Conservation (phyloP, 1,140 invertebrate species). For the Anoplolepis gracilipes region DNA sequence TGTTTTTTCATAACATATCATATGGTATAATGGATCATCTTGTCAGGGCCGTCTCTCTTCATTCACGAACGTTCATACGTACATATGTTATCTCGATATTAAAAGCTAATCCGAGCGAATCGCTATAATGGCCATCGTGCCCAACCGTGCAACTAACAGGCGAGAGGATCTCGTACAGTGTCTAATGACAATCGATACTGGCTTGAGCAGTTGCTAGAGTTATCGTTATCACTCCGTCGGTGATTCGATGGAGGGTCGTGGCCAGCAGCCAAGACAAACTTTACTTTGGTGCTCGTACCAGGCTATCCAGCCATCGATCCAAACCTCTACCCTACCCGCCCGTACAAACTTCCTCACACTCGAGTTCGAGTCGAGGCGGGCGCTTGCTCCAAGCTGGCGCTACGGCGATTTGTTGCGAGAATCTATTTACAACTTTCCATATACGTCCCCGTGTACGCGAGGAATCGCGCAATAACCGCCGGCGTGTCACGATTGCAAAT, state of each 20-base stretch:
- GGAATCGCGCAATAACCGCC: slow-evolving; percentile 39
- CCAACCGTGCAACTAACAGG: slow-evolving; percentile 50
- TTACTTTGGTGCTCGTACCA: slow-evolving; percentile 67
- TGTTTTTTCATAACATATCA: slow-evolving; percentile 73
- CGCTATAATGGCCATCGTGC: slow-evolving; percentile 6
- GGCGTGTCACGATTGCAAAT: slow-evolving; percentile 56
- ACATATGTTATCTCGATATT: slow-evolving; percentile 18
- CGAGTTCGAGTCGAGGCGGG: slow-evolving; percentile 49
- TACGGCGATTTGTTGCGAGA: slow-evolving; percentile 61
- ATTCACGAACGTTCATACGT: slow-evolving; percentile 9
- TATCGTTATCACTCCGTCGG: slow-evolving; percentile 72
- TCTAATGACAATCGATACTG: slow-evolving; percentile 76
- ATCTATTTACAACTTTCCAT: slow-evolving; percentile 62
- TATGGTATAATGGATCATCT: slow-evolving; percentile 64
- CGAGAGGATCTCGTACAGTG: slow-evolving; percentile 63
- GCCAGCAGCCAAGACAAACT: slow-evolving; percentile 71
- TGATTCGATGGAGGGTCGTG: slow-evolving; percentile 69
- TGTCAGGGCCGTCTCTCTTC: slow-evolving; percentile 30
- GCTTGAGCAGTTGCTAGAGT: slow-evolving; percentile 67
- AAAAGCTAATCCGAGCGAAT: slow-evolving; percentile 12
- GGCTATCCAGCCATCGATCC: slow-evolving; percentile 66
- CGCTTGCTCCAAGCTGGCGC: slow-evolving; percentile 61
- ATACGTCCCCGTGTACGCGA: slow-evolving; percentile 39
- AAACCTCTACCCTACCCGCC: slow-evolving; percentile 43
- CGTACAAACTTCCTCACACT: slow-evolving; percentile 70